Evolutionary conservation across 2,797 vertebrate species (phyloP), one percentile per base, ranked within the genome.

Genomic region (Malurus leucopterus): DNA sequence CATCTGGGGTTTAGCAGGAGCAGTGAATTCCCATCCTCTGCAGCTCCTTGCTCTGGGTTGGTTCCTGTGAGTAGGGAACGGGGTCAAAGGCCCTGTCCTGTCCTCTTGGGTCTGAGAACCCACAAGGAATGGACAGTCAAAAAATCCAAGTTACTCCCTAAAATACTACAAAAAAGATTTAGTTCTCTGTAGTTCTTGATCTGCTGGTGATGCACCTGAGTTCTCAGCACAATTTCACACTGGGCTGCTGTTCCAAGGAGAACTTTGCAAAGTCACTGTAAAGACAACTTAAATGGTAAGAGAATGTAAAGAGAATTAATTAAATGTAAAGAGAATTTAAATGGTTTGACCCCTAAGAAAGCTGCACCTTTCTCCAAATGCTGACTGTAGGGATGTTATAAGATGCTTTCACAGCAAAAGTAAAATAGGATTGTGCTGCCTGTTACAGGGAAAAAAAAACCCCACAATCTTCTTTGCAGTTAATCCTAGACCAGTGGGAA

Each of bases 81-180:
- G 58, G n/a, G 10, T 29, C 1, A 51, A 3, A 8, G 2, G 27
- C 30, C 38, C 27, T 46, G 58, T 47, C 50, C 46, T 43, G 40
- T 19, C 16, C 16, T 11, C 4, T 15, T 14, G 38, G 46, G 32
- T 8, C 77, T 32, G 70, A 36, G 20, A 41, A 11, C 49, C 62
- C 62, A 6, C 17, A 47, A 53, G 43, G 12, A 46, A 21, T 14
- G 34, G 11, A 46, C 12, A 0, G 38, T 44, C 8, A 2, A 7
- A 30, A 8, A 57, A 32, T 26, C 27, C 20, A 10, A 44, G 3
- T 15, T 46, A 2, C 30, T 57, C 8, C 15, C 38, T 16, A 9
- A 68, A 78, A 57, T 30, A 5, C 36, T 14, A 1, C 29, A 47
- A 36, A 2, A 22, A 71, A 24, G 1, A 0, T 5, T 10, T 1